A percentile compares a stretch with the other conserved stretches of the same genome.
Conservation (phyloP, 2,113 vertebrate species). For the Neotoma lepida region DNA sequence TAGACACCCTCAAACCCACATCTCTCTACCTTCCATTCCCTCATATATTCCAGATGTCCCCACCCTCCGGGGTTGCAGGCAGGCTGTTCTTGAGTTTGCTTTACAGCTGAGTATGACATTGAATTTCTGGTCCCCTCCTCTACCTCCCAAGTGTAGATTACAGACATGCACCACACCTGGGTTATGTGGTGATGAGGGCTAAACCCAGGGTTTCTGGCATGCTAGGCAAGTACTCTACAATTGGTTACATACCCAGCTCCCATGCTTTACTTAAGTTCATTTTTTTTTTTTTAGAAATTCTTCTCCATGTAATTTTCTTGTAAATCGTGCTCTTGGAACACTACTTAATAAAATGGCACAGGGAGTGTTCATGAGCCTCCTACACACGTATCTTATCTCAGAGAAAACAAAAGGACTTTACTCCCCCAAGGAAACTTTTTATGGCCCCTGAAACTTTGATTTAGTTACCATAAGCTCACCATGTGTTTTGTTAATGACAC, state of each 20-base stretch:
- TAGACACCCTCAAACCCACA: background rate
- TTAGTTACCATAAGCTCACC: background rate
- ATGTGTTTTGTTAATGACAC: background rate
- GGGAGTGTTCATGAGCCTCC: background rate
- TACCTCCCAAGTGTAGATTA: background rate
- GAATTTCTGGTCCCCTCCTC: background rate
- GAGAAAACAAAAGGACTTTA: constrained; percentile 71
- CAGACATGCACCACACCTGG: background rate
- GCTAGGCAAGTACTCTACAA: background rate
- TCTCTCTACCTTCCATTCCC: background rate
- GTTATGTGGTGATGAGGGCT: background rate
- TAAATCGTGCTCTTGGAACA: constrained; percentile 18
- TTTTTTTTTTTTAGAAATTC: background rate
- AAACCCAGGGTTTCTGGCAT: background rate
- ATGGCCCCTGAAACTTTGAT: constrained; percentile 64
- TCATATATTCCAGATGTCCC: background rate
- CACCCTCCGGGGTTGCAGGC: background rate
- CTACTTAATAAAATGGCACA: constrained; percentile 50
- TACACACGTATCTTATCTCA: constrained; percentile 56
- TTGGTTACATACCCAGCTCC: background rate
- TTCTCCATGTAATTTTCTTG: constrained; percentile 20
- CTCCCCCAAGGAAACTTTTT: constrained; percentile 26
- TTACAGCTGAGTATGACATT: too few relatives aligned
- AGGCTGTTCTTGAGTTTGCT: background rate
- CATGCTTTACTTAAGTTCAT: background rate